Evolutionary conservation across 2,113 vertebrate genomes (phyloP), one percentile per base, ranked within the genome.

Genomic region (Cynopterus brachyotis): DNA sequence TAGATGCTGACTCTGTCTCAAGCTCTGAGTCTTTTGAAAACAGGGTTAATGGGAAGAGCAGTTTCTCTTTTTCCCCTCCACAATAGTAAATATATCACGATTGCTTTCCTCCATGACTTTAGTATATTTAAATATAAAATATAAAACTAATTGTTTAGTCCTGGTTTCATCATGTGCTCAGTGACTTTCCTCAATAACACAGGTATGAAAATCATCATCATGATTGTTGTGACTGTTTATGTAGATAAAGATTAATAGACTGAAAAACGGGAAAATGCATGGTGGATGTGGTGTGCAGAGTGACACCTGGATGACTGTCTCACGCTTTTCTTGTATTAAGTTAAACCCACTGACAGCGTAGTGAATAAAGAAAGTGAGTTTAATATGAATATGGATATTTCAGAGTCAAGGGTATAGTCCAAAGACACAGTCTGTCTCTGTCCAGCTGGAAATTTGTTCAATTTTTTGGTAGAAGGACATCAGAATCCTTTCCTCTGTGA

Each of bases 301-400:
- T 9, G 50, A n/a, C 7, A 13, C 6, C 45, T 12, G 1, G 0
- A 0, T 28, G 32, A 1, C 3, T 0, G 19, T 15, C 20, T 60
- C 42, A 45, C 6, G 2, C 13, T 22, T 66, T 5, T 0, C n/a
- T 53, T 15, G 35, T 26, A 13, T 35, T 37, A 12, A 17, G 1
- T 85, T 16, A 26, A 67, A 50, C 11, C 70, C n/a, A 30, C 45
- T 64, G n/a, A 28, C 3, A 7, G 6, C 15, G 22, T 20, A 22
- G 2, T 5, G 28, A 66, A 12, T 11, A 35, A 45, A 37, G 30
- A 55, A 47, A 42, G 16, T 1, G 0, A 1, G 1, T 26, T 28
- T 53, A 32, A 55, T 45, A 11, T 20, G 35, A 37, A 42, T 32
- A 16, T 0, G 0, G 37, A 35, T 1, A 45, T 20, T 7, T 12